Base-by-base conservation (phyloP, 2,113 vertebrate species). In the Gadus macrocephalus region DNA sequence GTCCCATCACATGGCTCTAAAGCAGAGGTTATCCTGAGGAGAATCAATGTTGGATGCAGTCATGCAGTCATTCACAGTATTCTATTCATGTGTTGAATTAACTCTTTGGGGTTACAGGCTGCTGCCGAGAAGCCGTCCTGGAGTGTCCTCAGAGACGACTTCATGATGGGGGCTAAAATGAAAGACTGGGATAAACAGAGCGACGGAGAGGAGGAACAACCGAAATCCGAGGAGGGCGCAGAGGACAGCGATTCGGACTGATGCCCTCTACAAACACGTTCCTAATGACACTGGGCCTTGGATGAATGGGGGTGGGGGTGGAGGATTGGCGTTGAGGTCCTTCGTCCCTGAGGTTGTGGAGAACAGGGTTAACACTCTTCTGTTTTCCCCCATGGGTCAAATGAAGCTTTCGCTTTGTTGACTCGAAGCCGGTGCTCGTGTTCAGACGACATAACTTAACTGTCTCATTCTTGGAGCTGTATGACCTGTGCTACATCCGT, bases 151-250 rank as follows among this genome's bases (percentile, higher is more conserved):
- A 94, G 90, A n/a, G 97, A 98, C 1, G 95, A 97, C 80, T 98
- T 95, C 87, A 98, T 98, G 96, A 96, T 98, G 95, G 95, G 94
- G 27, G 94, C 95, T 0, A 89, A 93, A 60, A 99, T 98, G 97
- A 98, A 95, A 78, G 97, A 99, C 90, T 99, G 97, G 96, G 97
- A 99, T 91, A 95, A 94, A 68, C 90, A 93, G 62, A 95, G 94
- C 3, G 92, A 93, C 0, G 82, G 87, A 4, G 92, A 89, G 7
- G 81, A 66, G 4, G 65, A 53, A 0, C 62, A 38, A 1, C 5
- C 53, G 19, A 53, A 28, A 0, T 2, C 19, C 2, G 53, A 11
- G 22, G 78, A 19, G 16, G 70, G 42, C 2, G 22, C 1, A 9
- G 72, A 63, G 11, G 77, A 89, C 25, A 90, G 88, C 42, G 88